Evolutionary conservation across 2,113 vertebrate genomes (phyloP).

Genomic region (Hoplias malabaricus): DNA sequence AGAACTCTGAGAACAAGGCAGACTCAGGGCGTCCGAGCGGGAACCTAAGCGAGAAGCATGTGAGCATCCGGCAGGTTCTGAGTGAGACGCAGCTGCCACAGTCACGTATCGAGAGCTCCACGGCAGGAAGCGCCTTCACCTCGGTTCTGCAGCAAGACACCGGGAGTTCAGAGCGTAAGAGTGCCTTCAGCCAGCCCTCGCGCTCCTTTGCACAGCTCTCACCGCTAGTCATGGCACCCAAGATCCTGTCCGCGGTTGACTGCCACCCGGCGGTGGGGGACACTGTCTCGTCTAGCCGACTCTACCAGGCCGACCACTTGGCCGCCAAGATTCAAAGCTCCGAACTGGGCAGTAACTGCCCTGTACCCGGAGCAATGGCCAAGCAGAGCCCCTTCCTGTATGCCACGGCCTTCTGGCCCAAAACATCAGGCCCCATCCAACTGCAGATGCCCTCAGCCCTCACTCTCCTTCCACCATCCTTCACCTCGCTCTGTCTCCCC

Average conservation of each 20-base stretch:
- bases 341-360: constrained; percentile 76
- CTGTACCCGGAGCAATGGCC: constrained; percentile 75
- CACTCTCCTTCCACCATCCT: constrained; percentile 91
- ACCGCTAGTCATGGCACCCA: constrained; percentile 84
- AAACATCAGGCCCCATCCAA: constrained; percentile 86
- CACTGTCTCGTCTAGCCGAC: constrained; percentile 80
- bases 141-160: constrained; percentile 79
- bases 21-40: constrained; percentile 64
- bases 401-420: constrained; percentile 91
- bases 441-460: constrained; percentile 91
- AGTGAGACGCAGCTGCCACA: constrained; percentile 77
- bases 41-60: constrained; percentile 69
- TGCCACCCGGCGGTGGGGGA: constrained; percentile 80
- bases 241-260: constrained; percentile 77
- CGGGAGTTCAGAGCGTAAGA: constrained; percentile 80
- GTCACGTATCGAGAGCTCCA: constrained; percentile 60
- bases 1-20: constrained; percentile 71
- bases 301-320: constrained; percentile 85
- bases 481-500: constrained; percentile 94
- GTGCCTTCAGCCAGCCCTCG: constrained; percentile 91
- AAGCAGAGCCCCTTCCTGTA: constrained; percentile 94
- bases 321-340: constrained; percentile 84
- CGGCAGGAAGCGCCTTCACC: constrained; percentile 83
- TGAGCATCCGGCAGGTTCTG: constrained; percentile 76
- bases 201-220: constrained; percentile 82